Percentiles rank a stretch among this genome's conserved stretches.
These are phyloP conservation scores for Megaceryle maxima DNA, from an alignment of 2,113 vertebrate genomes.

Conservation along the genomic window DNA sequence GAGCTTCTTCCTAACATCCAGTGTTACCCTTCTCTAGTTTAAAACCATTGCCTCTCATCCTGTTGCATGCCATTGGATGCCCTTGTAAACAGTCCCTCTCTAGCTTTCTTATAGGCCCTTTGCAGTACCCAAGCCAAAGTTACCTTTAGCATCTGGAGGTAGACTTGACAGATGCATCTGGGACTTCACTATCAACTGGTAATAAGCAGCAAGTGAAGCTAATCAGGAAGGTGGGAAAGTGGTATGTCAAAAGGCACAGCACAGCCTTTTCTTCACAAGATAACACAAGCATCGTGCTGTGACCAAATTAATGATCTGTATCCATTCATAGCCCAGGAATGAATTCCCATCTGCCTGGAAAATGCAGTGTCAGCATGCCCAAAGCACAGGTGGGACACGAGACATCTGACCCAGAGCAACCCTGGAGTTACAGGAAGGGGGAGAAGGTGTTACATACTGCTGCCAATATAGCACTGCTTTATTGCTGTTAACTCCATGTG, in stretches of 20 bases:
- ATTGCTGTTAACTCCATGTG: background rate
- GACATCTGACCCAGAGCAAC: background rate
- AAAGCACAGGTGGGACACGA: fast-evolving
- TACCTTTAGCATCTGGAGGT: background rate
- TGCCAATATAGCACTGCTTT: background rate
- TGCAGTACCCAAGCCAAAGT: background rate
- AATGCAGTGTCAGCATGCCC: background rate
- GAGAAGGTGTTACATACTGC: background rate
- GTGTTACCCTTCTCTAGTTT: no score
- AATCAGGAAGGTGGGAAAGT: background rate
- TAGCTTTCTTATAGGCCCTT: background rate
- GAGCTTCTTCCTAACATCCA: no score
- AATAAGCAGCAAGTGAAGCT: background rate
- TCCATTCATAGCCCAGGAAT: background rate
- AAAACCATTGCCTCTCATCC: no score
- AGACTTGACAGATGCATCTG: background rate
- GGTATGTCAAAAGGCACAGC: background rate
- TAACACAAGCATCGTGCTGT: background rate
- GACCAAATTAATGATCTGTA: background rate
- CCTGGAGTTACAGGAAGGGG: background rate
- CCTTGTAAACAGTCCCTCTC: no score
- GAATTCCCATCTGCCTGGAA: background rate
- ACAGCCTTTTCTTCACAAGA: background rate
- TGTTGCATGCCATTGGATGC: no score
- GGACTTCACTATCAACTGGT: background rate